These are phyloP conservation scores for Leptestheria dahalacensis DNA, from an alignment of 1,140 invertebrate species.

Conservation along the genomic window DNA sequence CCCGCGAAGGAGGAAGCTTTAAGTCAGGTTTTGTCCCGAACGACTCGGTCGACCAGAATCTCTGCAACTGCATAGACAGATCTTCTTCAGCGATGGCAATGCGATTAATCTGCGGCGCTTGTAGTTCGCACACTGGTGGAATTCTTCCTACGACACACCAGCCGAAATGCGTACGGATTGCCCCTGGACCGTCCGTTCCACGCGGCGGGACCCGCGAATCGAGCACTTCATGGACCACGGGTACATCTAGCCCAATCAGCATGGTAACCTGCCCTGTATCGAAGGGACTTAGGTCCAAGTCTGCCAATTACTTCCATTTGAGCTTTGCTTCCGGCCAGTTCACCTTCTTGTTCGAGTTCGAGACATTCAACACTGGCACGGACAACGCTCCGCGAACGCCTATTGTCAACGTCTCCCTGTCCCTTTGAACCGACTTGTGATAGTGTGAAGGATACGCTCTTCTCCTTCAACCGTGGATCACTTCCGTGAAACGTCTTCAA, in stretches of 20 bases:
- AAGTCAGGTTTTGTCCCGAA: too few species aligned
- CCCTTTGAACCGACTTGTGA: too few species aligned
- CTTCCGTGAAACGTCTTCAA: background rate
- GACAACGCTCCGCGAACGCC: too few species aligned
- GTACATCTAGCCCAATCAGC: background rate
- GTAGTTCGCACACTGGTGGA: background rate
- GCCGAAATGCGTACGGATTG: background rate
- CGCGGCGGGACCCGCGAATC: background rate
- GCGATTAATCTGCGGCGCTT: too few species aligned
- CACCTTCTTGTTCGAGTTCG: background rate
- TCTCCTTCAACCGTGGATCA: background rate
- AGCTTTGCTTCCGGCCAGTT: conserved; percentile 3
- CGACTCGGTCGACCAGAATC: too few species aligned
- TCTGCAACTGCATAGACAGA: too few species aligned
- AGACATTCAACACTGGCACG: background rate
- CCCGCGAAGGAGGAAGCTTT: background rate
- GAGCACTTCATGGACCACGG: background rate
- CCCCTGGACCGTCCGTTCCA: background rate
- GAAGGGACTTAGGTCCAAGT: background rate
- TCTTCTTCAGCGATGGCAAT: too few species aligned
- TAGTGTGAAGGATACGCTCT: background rate
- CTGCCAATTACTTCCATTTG: background rate
- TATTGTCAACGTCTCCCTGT: too few species aligned
- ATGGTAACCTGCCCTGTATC: background rate
- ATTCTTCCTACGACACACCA: conserved; percentile 1